Conservation (phyloP, 2,113 vertebrate species). For the Rhea pennata region DNA sequence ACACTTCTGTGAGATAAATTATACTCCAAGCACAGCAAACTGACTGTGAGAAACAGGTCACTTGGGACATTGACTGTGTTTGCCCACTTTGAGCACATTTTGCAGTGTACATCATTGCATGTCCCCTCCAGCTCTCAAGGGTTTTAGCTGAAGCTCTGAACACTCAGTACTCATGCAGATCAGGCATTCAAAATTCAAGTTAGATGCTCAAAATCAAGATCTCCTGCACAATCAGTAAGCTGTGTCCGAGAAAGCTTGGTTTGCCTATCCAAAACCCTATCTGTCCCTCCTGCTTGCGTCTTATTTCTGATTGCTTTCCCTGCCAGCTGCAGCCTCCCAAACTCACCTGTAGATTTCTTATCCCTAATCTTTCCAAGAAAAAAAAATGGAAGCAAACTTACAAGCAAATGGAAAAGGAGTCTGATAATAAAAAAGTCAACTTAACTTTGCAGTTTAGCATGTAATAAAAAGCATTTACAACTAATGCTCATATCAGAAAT, state of each 20-base stretch:
- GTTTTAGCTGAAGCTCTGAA: background rate
- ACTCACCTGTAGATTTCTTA: background rate
- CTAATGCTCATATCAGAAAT: background rate
- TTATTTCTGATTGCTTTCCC: background rate
- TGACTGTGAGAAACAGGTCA: background rate
- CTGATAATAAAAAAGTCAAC: background rate
- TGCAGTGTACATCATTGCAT: background rate
- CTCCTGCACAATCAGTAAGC: background rate
- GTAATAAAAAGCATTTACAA: background rate
- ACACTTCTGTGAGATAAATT: background rate
- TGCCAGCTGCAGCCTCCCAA: background rate
- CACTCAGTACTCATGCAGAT: background rate
- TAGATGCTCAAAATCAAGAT: background rate
- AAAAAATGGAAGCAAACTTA: background rate
- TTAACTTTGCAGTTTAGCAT: background rate
- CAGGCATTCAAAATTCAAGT: background rate
- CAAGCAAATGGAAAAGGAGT: background rate
- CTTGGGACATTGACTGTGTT: background rate
- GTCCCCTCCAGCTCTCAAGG: background rate
- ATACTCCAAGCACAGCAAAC: background rate
- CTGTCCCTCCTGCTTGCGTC: background rate
- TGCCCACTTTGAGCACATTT: background rate
- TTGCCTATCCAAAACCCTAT: background rate
- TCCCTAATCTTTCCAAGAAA: background rate
- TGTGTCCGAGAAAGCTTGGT: background rate